phyloP scores from a whole-genome alignment of 2,113 vertebrate species.

The Recurvirostra avosetta region DNA sequence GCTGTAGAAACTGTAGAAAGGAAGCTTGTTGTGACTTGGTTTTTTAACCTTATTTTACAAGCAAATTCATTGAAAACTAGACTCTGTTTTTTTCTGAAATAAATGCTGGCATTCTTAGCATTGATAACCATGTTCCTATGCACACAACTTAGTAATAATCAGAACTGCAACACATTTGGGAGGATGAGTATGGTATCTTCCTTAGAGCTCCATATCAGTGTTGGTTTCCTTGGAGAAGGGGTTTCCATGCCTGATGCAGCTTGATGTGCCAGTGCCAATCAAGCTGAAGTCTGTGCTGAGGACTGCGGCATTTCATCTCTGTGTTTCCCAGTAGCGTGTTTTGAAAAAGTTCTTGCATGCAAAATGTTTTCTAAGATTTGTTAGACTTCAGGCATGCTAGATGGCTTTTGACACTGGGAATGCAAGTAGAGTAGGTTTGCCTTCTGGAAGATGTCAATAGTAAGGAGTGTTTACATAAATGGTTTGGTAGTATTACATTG shows the following conservation, averaged over 20 bases:
- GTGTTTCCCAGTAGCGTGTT: neutral
- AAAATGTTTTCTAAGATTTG: neutral
- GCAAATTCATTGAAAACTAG: neutral
- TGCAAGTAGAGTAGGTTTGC: neutral
- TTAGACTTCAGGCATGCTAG: neutral
- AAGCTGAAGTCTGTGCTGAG: neutral
- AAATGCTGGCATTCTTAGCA: neutral
- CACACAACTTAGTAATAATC: neutral
- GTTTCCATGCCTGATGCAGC: neutral
- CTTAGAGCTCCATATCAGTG: neutral
- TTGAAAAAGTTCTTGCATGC: neutral
- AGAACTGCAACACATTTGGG: neutral
- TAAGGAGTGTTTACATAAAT: neutral
- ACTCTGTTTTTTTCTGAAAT: neutral
- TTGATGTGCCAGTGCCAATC: neutral
- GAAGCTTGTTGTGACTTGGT: neutral
- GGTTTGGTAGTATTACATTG: neutral
- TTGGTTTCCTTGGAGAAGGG: neutral
- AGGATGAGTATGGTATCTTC: neutral
- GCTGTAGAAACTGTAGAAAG: neutral
- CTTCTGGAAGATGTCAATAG: neutral
- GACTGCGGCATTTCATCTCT: neutral
- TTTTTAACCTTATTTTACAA: neutral
- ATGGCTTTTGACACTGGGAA: neutral
- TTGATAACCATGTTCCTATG: neutral